Evolutionary conservation across 2,888 invertebrate genomes (phyloP).

Genomic region (Mycalesis mineus): DNA sequence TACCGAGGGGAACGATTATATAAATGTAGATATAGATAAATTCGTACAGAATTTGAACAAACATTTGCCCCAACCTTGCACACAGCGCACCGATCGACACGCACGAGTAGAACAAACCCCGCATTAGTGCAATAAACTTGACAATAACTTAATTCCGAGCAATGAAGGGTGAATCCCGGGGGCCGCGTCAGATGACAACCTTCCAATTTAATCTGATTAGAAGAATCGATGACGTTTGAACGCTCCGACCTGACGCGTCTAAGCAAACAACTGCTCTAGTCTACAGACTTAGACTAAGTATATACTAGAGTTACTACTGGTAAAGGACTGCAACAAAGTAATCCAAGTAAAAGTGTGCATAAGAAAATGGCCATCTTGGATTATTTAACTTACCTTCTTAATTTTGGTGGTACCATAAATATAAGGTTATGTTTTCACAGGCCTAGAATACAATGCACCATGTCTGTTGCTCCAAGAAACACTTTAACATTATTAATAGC

Average conservation of each 20-base stretch:
- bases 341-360: no score
- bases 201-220: conserved; percentile 62
- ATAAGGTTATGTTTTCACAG: no score
- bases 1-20: no score
- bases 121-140: conserved; percentile 74
- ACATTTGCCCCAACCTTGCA: conserved; percentile 20
- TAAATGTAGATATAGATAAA: background rate
- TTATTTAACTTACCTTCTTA: no score
- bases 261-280: background rate
- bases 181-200: conserved; percentile 55
- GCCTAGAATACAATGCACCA: no score
- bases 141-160: conserved; percentile 75
- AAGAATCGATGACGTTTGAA: conserved; percentile 55
- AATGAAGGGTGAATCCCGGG: conserved; percentile 62
- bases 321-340: no score
- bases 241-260: conserved; percentile 12
- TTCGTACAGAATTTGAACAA: background rate
- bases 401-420: no score
- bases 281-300: background rate
- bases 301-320: no score
- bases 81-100: conserved; percentile 21
- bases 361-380: no score
- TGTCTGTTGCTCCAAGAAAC: no score
- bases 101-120: conserved; percentile 50
- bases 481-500: no score